These are phyloP conservation scores for Drosophila leontia DNA, from an alignment of 1,140 invertebrate species.

Conservation along the genomic window DNA sequence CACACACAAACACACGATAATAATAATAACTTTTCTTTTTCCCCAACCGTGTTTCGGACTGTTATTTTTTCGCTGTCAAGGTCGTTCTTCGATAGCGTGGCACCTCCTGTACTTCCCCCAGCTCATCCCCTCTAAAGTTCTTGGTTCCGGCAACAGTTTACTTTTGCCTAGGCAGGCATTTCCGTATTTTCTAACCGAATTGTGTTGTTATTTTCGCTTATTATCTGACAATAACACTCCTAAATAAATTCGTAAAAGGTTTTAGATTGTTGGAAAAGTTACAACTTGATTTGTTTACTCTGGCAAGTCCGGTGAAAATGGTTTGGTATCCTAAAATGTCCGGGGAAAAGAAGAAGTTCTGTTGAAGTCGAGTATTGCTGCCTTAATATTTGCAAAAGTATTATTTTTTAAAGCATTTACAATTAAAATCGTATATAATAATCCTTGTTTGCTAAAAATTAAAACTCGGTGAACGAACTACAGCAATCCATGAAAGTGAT, in stretches of 20 bases:
- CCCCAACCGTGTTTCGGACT: slow-evolving; percentile 21
- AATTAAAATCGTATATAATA: background rate
- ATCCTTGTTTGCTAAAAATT: background rate
- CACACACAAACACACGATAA: slow-evolving; percentile 31
- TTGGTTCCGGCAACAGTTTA: slow-evolving; percentile 41
- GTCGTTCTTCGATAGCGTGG: slow-evolving; percentile 61
- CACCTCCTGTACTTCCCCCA: slow-evolving; percentile 4
- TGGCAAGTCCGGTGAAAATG: background rate
- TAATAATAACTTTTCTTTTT: slow-evolving; percentile 46
- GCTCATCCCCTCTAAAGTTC: background rate
- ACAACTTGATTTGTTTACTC: slow-evolving; percentile 29
- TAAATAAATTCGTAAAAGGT: background rate
- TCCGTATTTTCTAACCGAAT: slow-evolving; percentile 27
- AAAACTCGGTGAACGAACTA: background rate
- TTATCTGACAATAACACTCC: slow-evolving; percentile 11
- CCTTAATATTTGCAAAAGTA: no score
- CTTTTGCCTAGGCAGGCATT: slow-evolving; percentile 20
- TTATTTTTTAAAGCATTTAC: no score
- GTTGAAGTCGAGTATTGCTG: background rate
- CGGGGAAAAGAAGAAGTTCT: background rate
- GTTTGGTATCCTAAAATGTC: background rate
- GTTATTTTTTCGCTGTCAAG: slow-evolving; percentile 73
- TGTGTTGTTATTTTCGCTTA: slow-evolving; percentile 14
- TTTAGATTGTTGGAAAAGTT: background rate
- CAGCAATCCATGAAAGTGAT: background rate